Evolutionary conservation across 2,888 invertebrate genomes (phyloP).

Genomic region (Pterobdella sp.): DNA sequence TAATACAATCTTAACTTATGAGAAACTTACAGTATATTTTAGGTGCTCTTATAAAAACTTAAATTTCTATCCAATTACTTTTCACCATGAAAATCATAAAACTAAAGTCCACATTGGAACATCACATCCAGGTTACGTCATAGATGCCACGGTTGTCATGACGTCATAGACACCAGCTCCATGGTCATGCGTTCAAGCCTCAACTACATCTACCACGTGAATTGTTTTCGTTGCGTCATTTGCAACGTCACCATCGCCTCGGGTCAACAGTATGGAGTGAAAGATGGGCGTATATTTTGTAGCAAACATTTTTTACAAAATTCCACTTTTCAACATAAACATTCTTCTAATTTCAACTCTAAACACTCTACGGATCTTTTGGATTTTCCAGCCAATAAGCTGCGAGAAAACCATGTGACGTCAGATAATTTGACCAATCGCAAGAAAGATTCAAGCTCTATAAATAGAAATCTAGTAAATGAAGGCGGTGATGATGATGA

Average conservation of each 20-base stretch:
- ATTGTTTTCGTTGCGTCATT: constrained; percentile 22
- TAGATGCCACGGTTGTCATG: constrained; percentile 16
- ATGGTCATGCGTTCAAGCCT: constrained; percentile 18
- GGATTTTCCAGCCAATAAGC: neutral
- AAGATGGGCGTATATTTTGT: constrained; percentile 16
- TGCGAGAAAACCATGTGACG: neutral
- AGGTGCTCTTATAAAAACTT: too few species aligned
- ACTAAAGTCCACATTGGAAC: too few species aligned
- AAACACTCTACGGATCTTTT: neutral
- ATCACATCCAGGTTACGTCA: constrained; percentile 15
- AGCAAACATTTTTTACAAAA: constrained; percentile 14
- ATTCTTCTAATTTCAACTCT: neutral
- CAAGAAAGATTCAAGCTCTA: neutral
- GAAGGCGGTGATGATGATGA: constrained; percentile 8
- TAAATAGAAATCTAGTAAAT: neutral
- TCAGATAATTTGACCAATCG: neutral
- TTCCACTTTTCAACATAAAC: too few species aligned
- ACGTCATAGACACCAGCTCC: constrained; percentile 9
- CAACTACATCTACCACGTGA: constrained; percentile 20
- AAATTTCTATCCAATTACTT: too few species aligned
- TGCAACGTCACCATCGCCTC: constrained; percentile 11
- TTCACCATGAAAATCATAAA: too few species aligned
- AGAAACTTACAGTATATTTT: too few species aligned
- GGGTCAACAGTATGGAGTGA: constrained; percentile 12
- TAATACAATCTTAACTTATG: too few species aligned